Evolutionary conservation across 2,888 invertebrate species (phyloP).

Genomic region (Oscheius sp.): DNA sequence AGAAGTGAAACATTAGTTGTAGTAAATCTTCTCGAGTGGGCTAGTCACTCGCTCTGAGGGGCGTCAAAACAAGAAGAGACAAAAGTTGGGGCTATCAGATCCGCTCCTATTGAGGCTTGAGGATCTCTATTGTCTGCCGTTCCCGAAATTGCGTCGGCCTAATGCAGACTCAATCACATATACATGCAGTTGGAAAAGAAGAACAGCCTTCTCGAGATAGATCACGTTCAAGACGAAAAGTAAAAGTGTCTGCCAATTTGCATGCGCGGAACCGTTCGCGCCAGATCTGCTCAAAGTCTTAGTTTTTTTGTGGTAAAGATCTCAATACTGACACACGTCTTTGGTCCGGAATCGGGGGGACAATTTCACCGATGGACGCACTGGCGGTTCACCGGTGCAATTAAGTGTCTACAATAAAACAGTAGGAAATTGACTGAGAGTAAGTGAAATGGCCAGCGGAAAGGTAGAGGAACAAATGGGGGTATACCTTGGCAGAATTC

Average conservation of each 20-base stretch:
- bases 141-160: slow-evolving; percentile 15
- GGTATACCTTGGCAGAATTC: not conserved
- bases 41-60: slow-evolving; percentile 25
- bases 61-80: slow-evolving; percentile 30
- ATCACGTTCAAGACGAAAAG: no score
- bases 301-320: slow-evolving; percentile 12
- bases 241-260: no score
- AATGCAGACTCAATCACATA: not conserved
- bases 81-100: slow-evolving; percentile 35
- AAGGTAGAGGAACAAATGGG: not conserved
- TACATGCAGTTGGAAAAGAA: no score
- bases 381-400: slow-evolving; percentile 27
- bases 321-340: slow-evolving; percentile 25
- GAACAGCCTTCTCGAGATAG: no score
- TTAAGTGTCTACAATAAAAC: slow-evolving; percentile 17
- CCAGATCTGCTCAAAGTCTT: not conserved
- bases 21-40: slow-evolving; percentile 4
- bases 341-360: slow-evolving; percentile 21
- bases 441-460: not conserved
- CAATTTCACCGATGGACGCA: slow-evolving; percentile 18
- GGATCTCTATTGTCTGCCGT: slow-evolving; percentile 32
- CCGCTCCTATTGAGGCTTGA: slow-evolving; percentile 14
- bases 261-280: no score
- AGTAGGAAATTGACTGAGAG: slow-evolving; percentile 19
- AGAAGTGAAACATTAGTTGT: not conserved